Conservation (phyloP, 2,113 vertebrate species). For the Pholis gunnellus region DNA sequence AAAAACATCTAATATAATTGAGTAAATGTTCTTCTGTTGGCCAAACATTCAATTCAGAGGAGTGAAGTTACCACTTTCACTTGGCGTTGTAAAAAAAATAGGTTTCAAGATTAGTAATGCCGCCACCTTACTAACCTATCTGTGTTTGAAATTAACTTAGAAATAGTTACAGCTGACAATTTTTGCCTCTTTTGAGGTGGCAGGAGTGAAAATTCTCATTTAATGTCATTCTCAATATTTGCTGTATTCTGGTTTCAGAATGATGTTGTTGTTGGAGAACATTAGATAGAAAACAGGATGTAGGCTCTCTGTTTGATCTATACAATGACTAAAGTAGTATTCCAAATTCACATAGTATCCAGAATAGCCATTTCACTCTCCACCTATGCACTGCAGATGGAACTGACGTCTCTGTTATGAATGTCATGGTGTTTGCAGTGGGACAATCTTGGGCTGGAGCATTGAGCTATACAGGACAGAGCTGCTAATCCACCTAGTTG, state of each 20-base stretch:
- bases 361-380: constrained; percentile 4
- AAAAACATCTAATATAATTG: too few relatives aligned
- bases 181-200: background rate
- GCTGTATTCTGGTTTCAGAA: background rate
- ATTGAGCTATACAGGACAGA: constrained; percentile 45
- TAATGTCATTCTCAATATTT: background rate
- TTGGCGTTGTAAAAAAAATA: background rate
- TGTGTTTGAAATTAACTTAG: background rate
- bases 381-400: constrained; percentile 14
- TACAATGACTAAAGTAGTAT: background rate
- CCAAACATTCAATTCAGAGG: background rate
- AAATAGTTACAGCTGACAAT: background rate
- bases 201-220: background rate
- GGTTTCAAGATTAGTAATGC: background rate
- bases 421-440: constrained; percentile 40
- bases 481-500: constrained; percentile 65
- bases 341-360: background rate
- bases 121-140: background rate
- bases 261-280: background rate
- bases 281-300: background rate
- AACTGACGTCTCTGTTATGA: constrained; percentile 24
- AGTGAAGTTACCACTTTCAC: background rate
- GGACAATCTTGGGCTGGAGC: constrained; percentile 37
- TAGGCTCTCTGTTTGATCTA: background rate
- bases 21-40: background rate